Conservation (phyloP, 2,113 vertebrate species). For the Excalfactoria chinensis region DNA sequence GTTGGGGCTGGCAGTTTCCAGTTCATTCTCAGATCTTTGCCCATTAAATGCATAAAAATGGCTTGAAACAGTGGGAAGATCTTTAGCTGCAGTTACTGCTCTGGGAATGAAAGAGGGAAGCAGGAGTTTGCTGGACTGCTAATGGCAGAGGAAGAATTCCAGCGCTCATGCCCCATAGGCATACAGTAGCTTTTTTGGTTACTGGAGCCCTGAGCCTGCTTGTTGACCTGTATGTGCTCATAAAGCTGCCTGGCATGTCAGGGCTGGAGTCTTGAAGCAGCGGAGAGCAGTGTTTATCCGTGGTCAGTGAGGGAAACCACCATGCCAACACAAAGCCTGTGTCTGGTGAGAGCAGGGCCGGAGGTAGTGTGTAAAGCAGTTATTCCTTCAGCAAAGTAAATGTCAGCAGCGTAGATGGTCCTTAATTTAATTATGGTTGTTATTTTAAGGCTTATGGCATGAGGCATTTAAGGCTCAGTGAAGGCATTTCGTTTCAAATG, state of each 20-base stretch:
- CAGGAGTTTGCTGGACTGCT: rapidly evolving
- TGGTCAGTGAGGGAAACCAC: constrained; percentile 13
- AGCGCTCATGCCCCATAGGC: background rate
- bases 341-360: background rate
- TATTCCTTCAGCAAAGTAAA: background rate
- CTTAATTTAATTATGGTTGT: background rate
- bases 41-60: background rate
- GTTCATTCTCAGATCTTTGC: background rate
- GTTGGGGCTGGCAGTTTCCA: background rate
- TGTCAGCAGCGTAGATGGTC: background rate
- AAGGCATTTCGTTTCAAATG: background rate
- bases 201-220: background rate
- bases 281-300: background rate
- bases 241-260: background rate
- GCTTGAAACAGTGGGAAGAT: background rate
- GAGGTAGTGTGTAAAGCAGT: background rate
- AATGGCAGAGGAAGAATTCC: rapidly evolving
- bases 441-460: background rate
- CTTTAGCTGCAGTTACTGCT: background rate
- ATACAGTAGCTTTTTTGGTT: background rate
- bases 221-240: background rate
- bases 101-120: background rate
- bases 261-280: background rate
- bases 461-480: background rate
- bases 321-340: background rate